Base-by-base conservation (phyloP, 2,113 vertebrate species). In the Pan troglodytes region DNA sequence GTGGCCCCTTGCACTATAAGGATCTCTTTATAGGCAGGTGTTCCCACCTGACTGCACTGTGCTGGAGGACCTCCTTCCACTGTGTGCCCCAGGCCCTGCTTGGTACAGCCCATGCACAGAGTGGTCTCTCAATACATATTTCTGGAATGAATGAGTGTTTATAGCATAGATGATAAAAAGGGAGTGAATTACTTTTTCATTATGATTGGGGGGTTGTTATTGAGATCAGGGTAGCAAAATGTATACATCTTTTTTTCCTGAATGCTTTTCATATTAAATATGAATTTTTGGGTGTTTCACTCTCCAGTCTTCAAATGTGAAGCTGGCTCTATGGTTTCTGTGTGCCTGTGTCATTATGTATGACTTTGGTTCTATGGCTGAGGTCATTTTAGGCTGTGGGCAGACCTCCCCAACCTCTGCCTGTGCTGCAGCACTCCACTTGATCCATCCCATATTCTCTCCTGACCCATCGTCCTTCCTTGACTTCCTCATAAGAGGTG, bases 261-360 rank as follows among this genome's bases (percentile, higher is more conserved):
- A 89, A 57, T 73, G 80, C 13, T 8, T 73, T 16, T 79, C 32
- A 79, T 90, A 8, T 95, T 94, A n/a, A 35, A 52, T 52, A 52
- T 9, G 8, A 73, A 87, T 76, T 67, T 67, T 50, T 32, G 12
- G 45, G 76, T 27, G 13, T 87, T 87, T 83, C 27, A 84, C 1
- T 23, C 35, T 96, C 52, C 9, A 9, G 38, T 50, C 27, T 57
- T 85, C 40, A 76, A 32, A 38, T 27, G 14, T 50, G n/a, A 73
- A 38, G 11, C 68, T 20, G 20, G 23, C 52, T 32, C 12, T 57
- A 23, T 73, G 48, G 20, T 52, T 80, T 30, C 48, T 48, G 12
- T 32, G 55, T 68, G 6, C 14, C 38, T 23, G 45, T 67, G 61
- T 80, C 68, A 52, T 73, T 40, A 25, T 48, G 35, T 78, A 52